Percentiles rank a stretch among this genome's conserved stretches.
phyloP scores from a whole-genome alignment of 1,140 invertebrate species.

The Steinernema feltiae region DNA sequence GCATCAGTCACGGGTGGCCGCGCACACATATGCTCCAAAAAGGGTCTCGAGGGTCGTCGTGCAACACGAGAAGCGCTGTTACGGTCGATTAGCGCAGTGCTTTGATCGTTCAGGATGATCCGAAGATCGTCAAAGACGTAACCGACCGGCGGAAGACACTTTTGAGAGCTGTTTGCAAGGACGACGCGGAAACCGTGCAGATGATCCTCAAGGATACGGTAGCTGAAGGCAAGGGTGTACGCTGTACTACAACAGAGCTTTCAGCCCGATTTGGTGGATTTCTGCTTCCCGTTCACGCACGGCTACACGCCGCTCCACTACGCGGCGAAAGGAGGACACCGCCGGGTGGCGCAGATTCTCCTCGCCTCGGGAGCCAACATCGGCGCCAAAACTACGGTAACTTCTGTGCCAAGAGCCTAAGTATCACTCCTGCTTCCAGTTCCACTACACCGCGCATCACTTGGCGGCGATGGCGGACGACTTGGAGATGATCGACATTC shows the following conservation, averaged over 20 bases:
- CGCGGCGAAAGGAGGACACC: slow-evolving; percentile 2
- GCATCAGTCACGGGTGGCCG: slow-evolving; percentile 10
- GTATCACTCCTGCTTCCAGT: neutral
- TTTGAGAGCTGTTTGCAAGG: neutral
- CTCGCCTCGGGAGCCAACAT: neutral
- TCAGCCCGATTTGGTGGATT: neutral
- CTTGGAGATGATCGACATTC: neutral
- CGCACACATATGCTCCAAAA: neutral
- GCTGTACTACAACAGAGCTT: too few relatives aligned
- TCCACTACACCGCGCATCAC: neutral
- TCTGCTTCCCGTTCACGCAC: neutral
- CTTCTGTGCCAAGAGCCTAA: neutral
- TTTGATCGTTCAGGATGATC: neutral
- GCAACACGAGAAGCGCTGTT: neutral
- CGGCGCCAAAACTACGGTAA: neutral
- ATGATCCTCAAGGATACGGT: neutral
- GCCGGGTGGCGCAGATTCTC: neutral
- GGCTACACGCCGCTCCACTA: neutral
- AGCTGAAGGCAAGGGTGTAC: too few relatives aligned
- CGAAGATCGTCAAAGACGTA: neutral
- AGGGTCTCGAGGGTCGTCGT: neutral
- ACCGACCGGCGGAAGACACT: neutral
- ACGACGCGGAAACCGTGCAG: neutral
- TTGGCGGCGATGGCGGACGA: slow-evolving; percentile 14
- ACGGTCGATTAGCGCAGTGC: neutral